phyloP scores from a whole-genome alignment of 1,140 invertebrate genomes.

The Aphaenogaster ashmeadi region DNA sequence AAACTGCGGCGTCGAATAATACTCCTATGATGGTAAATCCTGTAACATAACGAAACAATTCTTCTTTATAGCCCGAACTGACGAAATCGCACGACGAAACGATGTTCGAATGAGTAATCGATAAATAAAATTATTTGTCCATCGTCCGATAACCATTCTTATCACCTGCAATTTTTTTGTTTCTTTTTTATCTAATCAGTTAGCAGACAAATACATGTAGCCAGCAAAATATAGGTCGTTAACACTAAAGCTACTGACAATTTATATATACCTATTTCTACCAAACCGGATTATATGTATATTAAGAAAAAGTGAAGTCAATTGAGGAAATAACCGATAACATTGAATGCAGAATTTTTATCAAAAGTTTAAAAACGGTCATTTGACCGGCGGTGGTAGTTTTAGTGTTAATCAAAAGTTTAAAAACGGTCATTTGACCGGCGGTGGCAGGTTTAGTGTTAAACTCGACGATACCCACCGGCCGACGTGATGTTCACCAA shows the following conservation, averaged over 20 bases:
- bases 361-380: too few species aligned
- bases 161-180: neutral
- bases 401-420: too few species aligned
- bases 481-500: slow-evolving; percentile 88
- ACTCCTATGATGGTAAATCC: slow-evolving; percentile 88
- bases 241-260: too few species aligned
- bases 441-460: neutral
- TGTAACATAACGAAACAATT: slow-evolving; percentile 73
- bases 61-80: neutral
- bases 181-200: slow-evolving; percentile 34
- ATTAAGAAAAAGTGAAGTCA: too few species aligned
- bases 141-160: neutral
- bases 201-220: neutral
- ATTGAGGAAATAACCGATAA: too few species aligned
- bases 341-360: too few species aligned
- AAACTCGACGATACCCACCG: slow-evolving; percentile 83
- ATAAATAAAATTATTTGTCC: slow-evolving; percentile 12
- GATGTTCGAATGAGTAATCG: slow-evolving; percentile 1
- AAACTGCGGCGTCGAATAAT: slow-evolving; percentile 88
- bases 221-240: neutral
- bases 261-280: too few species aligned
- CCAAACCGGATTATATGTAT: too few species aligned
- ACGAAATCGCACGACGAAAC: neutral
- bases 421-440: too few species aligned
- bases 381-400: too few species aligned